These are phyloP conservation scores for Cantharis nigra DNA, from an alignment of 2,888 invertebrate genomes.

Conservation along the genomic window DNA sequence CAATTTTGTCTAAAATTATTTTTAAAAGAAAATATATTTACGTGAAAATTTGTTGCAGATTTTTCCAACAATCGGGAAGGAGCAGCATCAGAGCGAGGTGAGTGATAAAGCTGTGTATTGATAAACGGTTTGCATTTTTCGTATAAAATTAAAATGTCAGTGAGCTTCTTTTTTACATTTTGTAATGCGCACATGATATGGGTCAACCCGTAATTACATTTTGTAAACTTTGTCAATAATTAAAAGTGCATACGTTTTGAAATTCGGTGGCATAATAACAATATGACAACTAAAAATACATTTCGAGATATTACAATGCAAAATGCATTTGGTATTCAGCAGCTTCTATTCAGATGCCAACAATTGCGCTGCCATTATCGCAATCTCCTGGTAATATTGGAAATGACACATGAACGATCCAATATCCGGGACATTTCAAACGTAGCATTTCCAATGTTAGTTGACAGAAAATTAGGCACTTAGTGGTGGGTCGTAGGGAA, in stretches of 20 bases:
- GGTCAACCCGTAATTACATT: background rate
- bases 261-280: constrained; percentile 36
- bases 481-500: constrained; percentile 48
- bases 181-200: background rate
- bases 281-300: constrained; percentile 39
- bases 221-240: background rate
- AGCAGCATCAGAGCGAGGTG: background rate
- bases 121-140: background rate
- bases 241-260: background rate
- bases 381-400: constrained; percentile 47
- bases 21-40: background rate
- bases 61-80: background rate
- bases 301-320: constrained; percentile 41
- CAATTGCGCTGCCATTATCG: constrained; percentile 44
- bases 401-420: constrained; percentile 50
- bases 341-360: constrained; percentile 39
- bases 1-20: background rate
- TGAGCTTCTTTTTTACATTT: background rate
- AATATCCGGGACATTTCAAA: constrained; percentile 47
- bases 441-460: constrained; percentile 48
- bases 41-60: background rate
- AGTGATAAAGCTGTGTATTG: background rate
- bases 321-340: constrained; percentile 42
- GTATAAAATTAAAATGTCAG: background rate
- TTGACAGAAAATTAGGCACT: constrained; percentile 54